Conservation (phyloP, 2,888 invertebrate species). For the Molorchus minor region DNA sequence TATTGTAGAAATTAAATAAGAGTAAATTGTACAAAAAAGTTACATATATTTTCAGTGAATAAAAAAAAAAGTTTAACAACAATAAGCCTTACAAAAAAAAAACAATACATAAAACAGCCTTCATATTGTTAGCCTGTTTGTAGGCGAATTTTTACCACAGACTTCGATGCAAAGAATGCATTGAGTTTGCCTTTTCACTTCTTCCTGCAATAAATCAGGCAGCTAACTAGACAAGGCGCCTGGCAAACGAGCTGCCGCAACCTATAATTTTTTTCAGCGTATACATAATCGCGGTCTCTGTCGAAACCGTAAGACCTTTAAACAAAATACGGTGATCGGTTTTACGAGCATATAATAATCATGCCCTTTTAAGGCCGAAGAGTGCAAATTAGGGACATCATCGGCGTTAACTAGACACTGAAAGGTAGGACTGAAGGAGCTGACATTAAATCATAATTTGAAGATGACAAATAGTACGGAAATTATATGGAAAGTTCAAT, state of each 20-base stretch:
- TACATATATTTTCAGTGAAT: too few relatives aligned
- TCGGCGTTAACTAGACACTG: constrained; percentile 34
- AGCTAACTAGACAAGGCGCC: constrained; percentile 61
- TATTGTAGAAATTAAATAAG: too few relatives aligned
- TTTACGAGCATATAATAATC: constrained; percentile 36
- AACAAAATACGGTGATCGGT: constrained; percentile 38
- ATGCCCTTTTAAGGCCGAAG: constrained; percentile 29
- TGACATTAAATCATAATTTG: constrained; percentile 14
- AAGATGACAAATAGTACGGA: constrained; percentile 17
- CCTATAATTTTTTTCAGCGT: constrained; percentile 56
- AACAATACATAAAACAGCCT: too few relatives aligned
- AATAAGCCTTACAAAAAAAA: too few relatives aligned
- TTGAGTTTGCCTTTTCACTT: constrained; percentile 18
- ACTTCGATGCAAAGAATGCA: too few relatives aligned
- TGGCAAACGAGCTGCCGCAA: constrained; percentile 59
- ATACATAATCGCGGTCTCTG: constrained; percentile 27
- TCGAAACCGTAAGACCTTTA: constrained; percentile 28
- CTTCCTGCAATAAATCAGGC: constrained; percentile 54
- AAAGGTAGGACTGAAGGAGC: constrained; percentile 32
- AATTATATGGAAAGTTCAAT: constrained; percentile 16
- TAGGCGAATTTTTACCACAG: too few relatives aligned
- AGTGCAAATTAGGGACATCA: constrained; percentile 40
- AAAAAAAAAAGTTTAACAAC: too few relatives aligned
- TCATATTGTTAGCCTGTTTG: too few relatives aligned
- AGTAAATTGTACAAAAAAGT: too few relatives aligned